Evolutionary conservation across 2,113 vertebrate genomes (phyloP).

Genomic region (Eublepharis macularius): DNA sequence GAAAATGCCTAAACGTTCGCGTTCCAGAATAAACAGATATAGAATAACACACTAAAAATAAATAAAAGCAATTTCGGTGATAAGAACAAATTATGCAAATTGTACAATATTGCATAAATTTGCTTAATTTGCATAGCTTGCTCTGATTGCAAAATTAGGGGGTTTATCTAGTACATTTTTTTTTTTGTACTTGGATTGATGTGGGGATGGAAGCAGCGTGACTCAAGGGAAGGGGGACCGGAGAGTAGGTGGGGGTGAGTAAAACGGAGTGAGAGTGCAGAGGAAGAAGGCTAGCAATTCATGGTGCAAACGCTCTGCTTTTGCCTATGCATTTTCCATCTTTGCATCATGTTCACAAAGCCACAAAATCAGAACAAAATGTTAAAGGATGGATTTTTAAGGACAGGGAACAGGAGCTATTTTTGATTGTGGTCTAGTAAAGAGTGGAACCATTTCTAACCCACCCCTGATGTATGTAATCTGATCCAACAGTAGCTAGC

Average conservation of each 20-base stretch:
- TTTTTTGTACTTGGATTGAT: neutral
- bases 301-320: too few relatives aligned
- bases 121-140: slow-evolving; percentile 21
- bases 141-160: slow-evolving; percentile 36
- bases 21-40: neutral
- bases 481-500: too few relatives aligned
- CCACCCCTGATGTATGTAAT: too few relatives aligned
- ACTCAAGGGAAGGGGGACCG: neutral
- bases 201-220: neutral
- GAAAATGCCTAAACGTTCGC: neutral
- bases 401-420: too few relatives aligned
- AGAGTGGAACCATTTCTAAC: too few relatives aligned
- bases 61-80: slow-evolving; percentile 32
- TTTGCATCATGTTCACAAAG: too few relatives aligned
- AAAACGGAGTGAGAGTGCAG: neutral
- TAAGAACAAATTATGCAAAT: slow-evolving; percentile 37
- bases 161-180: slow-evolving; percentile 14
- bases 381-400: too few relatives aligned
- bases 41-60: slow-evolving; percentile 20
- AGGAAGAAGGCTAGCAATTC: neutral
- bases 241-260: neutral
- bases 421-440: too few relatives aligned
- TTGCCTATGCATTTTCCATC: too few relatives aligned
- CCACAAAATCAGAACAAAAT: too few relatives aligned
- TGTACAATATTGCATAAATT: neutral